These are phyloP conservation scores for Poecilia gillii DNA, from an alignment of 2,797 vertebrate species.

Conservation along the genomic window DNA sequence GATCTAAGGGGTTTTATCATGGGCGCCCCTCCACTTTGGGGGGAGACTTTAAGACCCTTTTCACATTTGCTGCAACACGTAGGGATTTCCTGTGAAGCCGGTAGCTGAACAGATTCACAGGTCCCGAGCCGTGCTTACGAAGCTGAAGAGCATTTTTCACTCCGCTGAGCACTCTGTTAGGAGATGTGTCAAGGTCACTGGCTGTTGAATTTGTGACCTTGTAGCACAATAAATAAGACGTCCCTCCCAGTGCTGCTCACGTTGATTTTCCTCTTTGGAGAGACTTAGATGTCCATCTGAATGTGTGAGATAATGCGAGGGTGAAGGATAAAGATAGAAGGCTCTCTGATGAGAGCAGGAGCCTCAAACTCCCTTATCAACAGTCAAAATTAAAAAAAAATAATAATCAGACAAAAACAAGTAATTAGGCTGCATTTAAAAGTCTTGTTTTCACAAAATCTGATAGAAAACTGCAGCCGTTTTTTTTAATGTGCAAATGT, in stretches of 20 bases:
- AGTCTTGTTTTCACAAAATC: not conserved
- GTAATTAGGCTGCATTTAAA: not conserved
- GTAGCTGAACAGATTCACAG: conserved; percentile 29
- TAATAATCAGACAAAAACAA: not conserved
- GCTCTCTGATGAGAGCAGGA: conserved; percentile 20
- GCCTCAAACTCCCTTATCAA: conserved; percentile 13
- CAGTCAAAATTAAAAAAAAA: not conserved
- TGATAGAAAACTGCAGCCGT: not conserved
- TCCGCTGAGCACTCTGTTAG: conserved; percentile 20
- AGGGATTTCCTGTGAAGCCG: conserved; percentile 1
- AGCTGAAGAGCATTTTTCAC: conserved; percentile 17
- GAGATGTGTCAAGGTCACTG: conserved; percentile 56
- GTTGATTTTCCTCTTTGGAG: conserved; percentile 8
- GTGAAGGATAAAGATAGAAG: conserved; percentile 37
- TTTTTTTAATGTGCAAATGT: conserved; percentile 7
- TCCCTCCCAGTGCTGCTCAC: conserved; percentile 23
- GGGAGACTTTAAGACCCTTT: conserved; percentile 30
- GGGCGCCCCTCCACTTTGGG: conserved; percentile 12
- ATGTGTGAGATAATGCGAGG: conserved; percentile 32
- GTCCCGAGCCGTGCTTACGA: conserved; percentile 39
- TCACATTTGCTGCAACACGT: conserved; percentile 32
- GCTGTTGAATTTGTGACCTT: conserved; percentile 59
- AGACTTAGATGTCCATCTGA: conserved; percentile 10
- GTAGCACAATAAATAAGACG: conserved; percentile 36
- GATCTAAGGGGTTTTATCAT: conserved; percentile 27